These are phyloP conservation scores for Timema podura DNA, from an alignment of 2,888 invertebrate species.

Conservation along the genomic window DNA sequence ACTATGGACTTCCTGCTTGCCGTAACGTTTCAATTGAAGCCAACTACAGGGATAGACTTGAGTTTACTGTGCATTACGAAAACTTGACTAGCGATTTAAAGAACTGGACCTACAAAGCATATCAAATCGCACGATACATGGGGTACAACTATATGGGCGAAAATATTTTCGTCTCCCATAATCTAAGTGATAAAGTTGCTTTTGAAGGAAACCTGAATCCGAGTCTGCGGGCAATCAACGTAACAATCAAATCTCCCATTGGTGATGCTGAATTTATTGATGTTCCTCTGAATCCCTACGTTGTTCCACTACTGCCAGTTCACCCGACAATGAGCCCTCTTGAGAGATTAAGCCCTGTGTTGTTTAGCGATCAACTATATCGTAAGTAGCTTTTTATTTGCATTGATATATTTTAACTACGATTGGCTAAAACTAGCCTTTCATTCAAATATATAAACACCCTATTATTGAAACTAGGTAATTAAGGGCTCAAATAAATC, in stretches of 20 bases:
- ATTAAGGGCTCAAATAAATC: too few relatives aligned
- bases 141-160: slow-evolving; percentile 51
- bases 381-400: too few relatives aligned
- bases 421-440: too few relatives aligned
- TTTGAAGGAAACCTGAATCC: slow-evolving; percentile 48
- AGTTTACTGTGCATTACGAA: slow-evolving; percentile 50
- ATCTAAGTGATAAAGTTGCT: slow-evolving; percentile 48
- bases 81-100: slow-evolving; percentile 48
- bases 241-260: slow-evolving; percentile 48
- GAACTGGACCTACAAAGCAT: slow-evolving; percentile 48
- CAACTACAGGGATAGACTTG: slow-evolving; percentile 51
- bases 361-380: not conserved
- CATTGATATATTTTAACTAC: too few relatives aligned
- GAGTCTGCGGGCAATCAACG: slow-evolving; percentile 47
- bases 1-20: slow-evolving; percentile 56
- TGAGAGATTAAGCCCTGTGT: not conserved
- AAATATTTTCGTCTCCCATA: slow-evolving; percentile 43
- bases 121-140: slow-evolving; percentile 46
- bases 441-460: too few relatives aligned
- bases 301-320: not conserved
- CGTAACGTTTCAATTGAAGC: slow-evolving; percentile 53
- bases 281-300: slow-evolving; percentile 34
- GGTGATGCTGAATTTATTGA: slow-evolving; percentile 45
- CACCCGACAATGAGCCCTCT: not conserved
- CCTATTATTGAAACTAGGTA: too few relatives aligned